Evolutionary conservation across 2,797 vertebrate species (phyloP), one percentile per base, ranked within the genome.

Genomic region (Diplodus sargus): DNA sequence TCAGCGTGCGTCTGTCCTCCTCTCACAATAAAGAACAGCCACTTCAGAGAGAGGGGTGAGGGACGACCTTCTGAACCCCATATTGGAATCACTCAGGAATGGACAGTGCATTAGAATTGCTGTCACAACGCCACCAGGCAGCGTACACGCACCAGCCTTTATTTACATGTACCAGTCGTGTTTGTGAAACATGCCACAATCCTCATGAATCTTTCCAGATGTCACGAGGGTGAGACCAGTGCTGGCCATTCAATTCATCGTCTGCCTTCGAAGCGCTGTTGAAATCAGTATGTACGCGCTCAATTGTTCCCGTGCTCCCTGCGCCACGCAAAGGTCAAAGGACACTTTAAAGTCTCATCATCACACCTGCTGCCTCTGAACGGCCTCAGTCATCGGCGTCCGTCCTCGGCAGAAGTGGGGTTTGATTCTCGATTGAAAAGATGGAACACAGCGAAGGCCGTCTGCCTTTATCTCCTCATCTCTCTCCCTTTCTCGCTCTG

Each of bases 21-120:
- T 56, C 34, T 70, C 25, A 20, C 60, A 78, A 68, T 43, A 56
- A 28, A 70, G 81, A 82, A 39, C 57, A 71, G 54, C 63, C 70
- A 74, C 83, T 85, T 64, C 43, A 85, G 72, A 10, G 39, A 77
- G 81, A 87, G 82, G 74, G 84, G 71, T 18, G 30, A 67, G 49
- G 59, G 64, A 51, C 3, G 45, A 76, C 84, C 81, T 83, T 56
- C 82, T 63, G 79, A 81, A 84, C 70, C 79, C 56, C 25, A 52
- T 76, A 56, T 52, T 61, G 23, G 39, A 68, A 68, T 73, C 18
- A 39, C 28, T 72, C 47, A 20, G 18, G 64, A 49, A 63, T 48
- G 39, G 53, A 68, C 43, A 28, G 71, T 63, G n/a, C 28, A 34
- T 59, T 75, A 17, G 67, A 60, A 61, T 72, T 59, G 58, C 45